A percentile compares a stretch with the other conserved stretches of the same genome.
Evolutionary conservation across 2,113 vertebrate species (phyloP).

Genomic region (Hoplias malabaricus): DNA sequence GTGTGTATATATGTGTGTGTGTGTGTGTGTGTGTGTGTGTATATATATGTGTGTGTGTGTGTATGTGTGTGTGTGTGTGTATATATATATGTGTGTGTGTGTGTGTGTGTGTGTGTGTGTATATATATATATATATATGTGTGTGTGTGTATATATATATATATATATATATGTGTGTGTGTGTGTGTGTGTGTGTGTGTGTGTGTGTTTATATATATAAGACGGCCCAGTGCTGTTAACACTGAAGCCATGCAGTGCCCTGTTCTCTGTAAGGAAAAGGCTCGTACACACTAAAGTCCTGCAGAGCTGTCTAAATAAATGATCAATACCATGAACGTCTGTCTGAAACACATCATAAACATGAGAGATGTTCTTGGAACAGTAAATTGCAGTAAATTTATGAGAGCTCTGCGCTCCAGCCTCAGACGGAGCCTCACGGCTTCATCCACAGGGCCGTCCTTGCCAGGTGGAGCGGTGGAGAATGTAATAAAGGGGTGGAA

Average conservation of each 20-base stretch:
- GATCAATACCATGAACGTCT: background rate
- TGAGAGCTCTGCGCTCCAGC: background rate
- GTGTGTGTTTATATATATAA: too few species aligned
- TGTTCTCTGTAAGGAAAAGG: background rate
- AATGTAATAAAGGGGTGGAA: background rate
- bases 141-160: background rate
- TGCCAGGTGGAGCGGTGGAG: background rate
- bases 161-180: too few species aligned
- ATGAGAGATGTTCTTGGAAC: background rate
- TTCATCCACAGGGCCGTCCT: background rate
- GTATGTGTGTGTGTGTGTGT: slow-evolving; percentile 2
- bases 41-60: background rate
- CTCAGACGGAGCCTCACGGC: background rate
- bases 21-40: background rate
- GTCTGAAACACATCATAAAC: background rate
- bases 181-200: too few species aligned
- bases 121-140: background rate
- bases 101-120: background rate
- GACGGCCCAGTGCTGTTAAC: too few species aligned
- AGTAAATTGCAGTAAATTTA: background rate
- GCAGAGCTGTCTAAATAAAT: background rate
- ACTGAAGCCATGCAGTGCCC: too few species aligned
- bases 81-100: background rate
- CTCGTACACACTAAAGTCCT: background rate
- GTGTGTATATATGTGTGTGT: background rate